Conservation (phyloP, 2,113 vertebrate species). For the Sorex araneus region DNA sequence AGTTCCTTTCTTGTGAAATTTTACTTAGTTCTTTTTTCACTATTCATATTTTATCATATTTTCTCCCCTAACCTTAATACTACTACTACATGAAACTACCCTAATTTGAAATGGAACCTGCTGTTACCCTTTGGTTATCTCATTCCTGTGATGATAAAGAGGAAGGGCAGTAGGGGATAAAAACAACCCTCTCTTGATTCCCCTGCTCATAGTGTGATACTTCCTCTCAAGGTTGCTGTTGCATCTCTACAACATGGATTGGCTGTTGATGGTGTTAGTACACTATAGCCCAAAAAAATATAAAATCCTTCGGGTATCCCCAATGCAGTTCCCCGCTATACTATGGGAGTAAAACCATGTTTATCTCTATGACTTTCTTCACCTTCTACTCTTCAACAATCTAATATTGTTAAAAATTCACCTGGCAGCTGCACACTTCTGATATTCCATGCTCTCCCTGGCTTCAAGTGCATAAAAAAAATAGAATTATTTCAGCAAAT, state of each 20-base stretch:
- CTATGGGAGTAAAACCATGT: background rate
- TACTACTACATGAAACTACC: background rate
- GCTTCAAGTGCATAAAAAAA: background rate
- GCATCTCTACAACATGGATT: background rate
- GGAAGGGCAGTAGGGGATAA: background rate
- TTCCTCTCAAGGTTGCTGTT: background rate
- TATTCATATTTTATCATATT: slow-evolving; percentile 30
- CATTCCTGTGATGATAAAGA: background rate
- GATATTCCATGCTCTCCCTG: background rate
- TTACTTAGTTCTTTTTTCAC: background rate
- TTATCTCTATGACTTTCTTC: background rate
- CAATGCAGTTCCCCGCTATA: background rate
- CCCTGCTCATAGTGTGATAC: background rate
- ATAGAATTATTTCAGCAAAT: background rate
- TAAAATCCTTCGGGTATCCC: background rate
- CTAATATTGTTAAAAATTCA: background rate
- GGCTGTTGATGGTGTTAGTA: background rate
- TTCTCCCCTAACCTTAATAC: background rate
- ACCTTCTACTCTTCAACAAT: background rate
- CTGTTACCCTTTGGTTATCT: background rate
- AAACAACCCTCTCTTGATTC: background rate
- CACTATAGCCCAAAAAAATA: background rate
- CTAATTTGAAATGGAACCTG: background rate
- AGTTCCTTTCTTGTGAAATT: background rate
- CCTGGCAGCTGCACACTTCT: background rate